Evolutionary conservation across 92 coral and sea anemone species (phyloP).

Genomic region (Parazoanthus darwini): DNA sequence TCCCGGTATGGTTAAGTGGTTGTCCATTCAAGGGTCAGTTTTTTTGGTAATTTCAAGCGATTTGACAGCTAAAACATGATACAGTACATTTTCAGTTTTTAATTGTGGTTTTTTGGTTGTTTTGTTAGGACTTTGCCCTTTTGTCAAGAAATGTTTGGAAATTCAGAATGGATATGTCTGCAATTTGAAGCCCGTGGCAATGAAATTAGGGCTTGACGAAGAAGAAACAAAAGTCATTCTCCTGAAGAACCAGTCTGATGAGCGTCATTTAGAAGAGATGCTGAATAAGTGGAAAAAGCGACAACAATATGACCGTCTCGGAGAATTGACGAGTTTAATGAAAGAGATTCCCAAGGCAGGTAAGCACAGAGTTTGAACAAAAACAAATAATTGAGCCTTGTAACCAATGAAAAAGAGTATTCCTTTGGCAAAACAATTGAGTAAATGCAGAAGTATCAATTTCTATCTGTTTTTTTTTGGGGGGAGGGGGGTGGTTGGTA

Average conservation of each 20-base stretch:
- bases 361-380: background rate
- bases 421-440: no score
- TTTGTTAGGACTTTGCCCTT: background rate
- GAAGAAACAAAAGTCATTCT: background rate
- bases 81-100: background rate
- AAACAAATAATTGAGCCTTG: background rate
- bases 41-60: background rate
- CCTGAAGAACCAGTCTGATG: background rate
- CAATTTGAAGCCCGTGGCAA: conserved; percentile 7
- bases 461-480: background rate
- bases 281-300: background rate
- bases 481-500: background rate
- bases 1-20: no score
- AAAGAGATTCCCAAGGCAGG: background rate
- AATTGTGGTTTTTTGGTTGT: background rate
- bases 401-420: no score
- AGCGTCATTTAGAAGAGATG: background rate
- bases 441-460: background rate
- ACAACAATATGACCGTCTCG: background rate
- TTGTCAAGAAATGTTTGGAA: background rate
- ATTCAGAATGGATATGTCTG: background rate
- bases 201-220: background rate
- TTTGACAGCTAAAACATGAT: background rate
- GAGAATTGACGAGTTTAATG: background rate
- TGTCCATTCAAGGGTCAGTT: no score